Evolutionary conservation across 2,113 vertebrate genomes (phyloP).

Genomic region (Petroica traversi): DNA sequence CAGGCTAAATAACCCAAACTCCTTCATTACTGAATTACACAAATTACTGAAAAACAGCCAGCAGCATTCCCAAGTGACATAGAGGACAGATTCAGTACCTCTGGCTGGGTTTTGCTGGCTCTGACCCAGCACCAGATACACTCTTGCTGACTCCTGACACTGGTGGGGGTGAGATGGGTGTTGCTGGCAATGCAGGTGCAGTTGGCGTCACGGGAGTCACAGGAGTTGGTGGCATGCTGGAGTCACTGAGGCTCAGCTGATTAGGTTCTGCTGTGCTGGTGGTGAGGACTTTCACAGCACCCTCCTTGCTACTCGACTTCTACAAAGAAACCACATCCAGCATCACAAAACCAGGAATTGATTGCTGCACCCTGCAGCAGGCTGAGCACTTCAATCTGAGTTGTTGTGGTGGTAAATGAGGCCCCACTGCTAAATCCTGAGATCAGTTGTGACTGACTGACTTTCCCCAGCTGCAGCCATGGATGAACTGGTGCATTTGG

Average conservation of each 20-base stretch:
- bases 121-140: slow-evolving; percentile 63
- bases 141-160: slow-evolving; percentile 78
- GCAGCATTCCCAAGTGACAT: neutral
- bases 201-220: slow-evolving; percentile 81
- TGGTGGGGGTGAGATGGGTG: slow-evolving; percentile 85
- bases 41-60: neutral
- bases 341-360: neutral
- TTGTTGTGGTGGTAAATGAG: neutral
- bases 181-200: slow-evolving; percentile 73
- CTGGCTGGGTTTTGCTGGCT: slow-evolving; percentile 84
- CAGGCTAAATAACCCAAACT: neutral
- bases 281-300: slow-evolving; percentile 72
- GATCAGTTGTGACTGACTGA: neutral
- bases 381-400: neutral
- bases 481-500: neutral
- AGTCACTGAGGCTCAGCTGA: slow-evolving; percentile 79
- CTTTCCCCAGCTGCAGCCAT: neutral
- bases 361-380: neutral
- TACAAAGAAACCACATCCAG: slow-evolving; percentile 37
- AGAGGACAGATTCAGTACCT: slow-evolving; percentile 66
- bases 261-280: slow-evolving; percentile 75
- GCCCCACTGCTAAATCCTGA: neutral
- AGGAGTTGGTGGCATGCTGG: slow-evolving; percentile 78
- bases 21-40: neutral
- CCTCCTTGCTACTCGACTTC: slow-evolving; percentile 90